These are phyloP conservation scores for Lanistes nyassanus DNA, from an alignment of 1,140 invertebrate genomes.

Conservation along the genomic window DNA sequence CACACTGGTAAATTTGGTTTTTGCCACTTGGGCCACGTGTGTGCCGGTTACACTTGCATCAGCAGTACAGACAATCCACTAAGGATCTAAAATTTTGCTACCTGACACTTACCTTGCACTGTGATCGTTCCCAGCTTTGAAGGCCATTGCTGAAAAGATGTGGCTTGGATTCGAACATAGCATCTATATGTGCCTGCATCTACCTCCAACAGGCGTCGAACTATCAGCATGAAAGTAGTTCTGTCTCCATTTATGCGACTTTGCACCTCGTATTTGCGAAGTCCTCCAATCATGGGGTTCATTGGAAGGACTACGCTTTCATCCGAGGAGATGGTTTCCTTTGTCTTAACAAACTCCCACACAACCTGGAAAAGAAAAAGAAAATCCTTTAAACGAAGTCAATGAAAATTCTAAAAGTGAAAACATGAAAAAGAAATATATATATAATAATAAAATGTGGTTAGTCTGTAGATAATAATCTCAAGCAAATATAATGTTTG, in stretches of 20 bases:
- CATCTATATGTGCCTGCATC: slow-evolving; percentile 55
- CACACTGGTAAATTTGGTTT: no score
- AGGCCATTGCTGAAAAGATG: slow-evolving; percentile 33
- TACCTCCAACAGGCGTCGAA: slow-evolving; percentile 39
- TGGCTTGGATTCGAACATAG: slow-evolving; percentile 37
- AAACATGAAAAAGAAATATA: no score
- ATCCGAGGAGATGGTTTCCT: slow-evolving; percentile 38
- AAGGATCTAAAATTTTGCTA: no score
- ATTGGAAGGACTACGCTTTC: slow-evolving; percentile 35
- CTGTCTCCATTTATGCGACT: slow-evolving; percentile 34
- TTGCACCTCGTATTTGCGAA: slow-evolving; percentile 49
- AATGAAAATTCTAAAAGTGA: no score
- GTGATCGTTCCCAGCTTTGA: slow-evolving; percentile 41
- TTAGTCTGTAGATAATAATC: no score
- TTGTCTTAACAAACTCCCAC: slow-evolving; percentile 31
- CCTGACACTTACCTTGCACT: slow-evolving; percentile 40
- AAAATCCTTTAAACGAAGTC: no score
- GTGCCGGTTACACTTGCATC: no score
- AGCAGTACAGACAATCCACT: no score
- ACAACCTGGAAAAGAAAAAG: slow-evolving; percentile 30
- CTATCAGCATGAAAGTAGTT: slow-evolving; percentile 47
- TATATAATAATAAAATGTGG: no score
- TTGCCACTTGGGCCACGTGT: no score
- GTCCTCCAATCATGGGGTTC: slow-evolving; percentile 41
- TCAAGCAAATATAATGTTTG: no score